phyloP scores from a whole-genome alignment of 2,113 vertebrate genomes.

The Cottus gobio region DNA sequence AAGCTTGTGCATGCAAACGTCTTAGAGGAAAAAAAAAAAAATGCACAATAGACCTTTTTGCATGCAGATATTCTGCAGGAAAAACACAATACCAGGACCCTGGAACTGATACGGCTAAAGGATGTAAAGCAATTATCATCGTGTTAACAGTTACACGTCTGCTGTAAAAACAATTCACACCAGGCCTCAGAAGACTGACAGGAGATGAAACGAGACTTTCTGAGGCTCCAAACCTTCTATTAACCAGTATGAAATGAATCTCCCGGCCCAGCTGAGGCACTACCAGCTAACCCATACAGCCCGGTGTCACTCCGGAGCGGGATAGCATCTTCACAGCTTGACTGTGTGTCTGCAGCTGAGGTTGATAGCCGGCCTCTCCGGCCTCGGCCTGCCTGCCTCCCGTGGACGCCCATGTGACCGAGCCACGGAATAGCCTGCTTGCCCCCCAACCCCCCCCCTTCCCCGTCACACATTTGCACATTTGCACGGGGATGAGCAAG shows the following conservation, averaged over 20 bases:
- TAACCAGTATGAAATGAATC: not conserved
- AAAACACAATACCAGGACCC: not conserved
- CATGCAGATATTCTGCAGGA: not conserved
- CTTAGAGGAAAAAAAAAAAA: not conserved
- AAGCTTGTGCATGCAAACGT: not conserved
- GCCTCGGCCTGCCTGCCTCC: slow-evolving; percentile 47
- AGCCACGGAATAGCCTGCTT: slow-evolving; percentile 56
- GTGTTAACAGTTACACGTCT: not conserved
- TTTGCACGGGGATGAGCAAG: slow-evolving; percentile 42
- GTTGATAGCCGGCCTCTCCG: slow-evolving; percentile 33
- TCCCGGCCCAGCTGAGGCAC: slow-evolving; percentile 22
- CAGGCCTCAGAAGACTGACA: slow-evolving; percentile 4
- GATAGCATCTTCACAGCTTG: slow-evolving; percentile 30
- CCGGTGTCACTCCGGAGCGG: not conserved
- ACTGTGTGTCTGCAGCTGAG: slow-evolving; percentile 31
- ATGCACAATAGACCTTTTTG: not conserved
- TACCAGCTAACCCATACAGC: slow-evolving; percentile 10
- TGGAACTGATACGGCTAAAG: not conserved
- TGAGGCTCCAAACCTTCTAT: not conserved
- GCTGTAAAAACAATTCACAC: slow-evolving; percentile 7
- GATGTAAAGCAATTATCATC: not conserved
- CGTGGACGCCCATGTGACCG: slow-evolving; percentile 76
- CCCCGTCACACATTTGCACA: slow-evolving; percentile 41
- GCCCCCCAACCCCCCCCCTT: slow-evolving; percentile 44
- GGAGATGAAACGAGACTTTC: not conserved